Evolutionary conservation across 2,888 invertebrate genomes (phyloP).

Genomic region (Tupiocoris notatus): DNA sequence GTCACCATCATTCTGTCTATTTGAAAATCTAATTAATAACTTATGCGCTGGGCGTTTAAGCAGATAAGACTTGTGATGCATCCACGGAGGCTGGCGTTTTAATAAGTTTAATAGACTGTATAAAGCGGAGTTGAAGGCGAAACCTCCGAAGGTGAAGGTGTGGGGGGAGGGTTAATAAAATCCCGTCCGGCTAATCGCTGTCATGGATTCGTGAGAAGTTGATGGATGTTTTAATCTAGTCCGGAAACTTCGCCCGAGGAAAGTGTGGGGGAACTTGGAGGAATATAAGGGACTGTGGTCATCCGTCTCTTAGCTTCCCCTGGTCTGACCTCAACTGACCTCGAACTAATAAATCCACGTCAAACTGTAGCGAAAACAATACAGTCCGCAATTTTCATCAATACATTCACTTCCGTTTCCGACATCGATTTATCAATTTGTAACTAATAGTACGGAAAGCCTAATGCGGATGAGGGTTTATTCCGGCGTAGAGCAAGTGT

Average conservation of each 20-base stretch:
- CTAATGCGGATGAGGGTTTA: too few species aligned
- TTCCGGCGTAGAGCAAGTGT: too few species aligned
- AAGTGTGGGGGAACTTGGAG: background rate
- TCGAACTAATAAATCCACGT: background rate
- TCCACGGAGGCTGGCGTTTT: too few species aligned
- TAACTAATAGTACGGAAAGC: too few species aligned
- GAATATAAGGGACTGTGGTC: slow-evolving; percentile 4
- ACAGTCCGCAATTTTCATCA: background rate
- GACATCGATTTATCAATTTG: too few species aligned
- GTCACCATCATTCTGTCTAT: too few species aligned
- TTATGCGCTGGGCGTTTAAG: too few species aligned
- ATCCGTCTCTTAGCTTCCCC: slow-evolving; percentile 24
- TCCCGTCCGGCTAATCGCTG: slow-evolving; percentile 33
- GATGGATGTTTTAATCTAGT: slow-evolving; percentile 39
- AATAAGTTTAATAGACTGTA: background rate
- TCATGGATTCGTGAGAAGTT: slow-evolving; percentile 29
- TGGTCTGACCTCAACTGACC: background rate
- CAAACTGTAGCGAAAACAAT: background rate
- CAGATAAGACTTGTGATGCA: too few species aligned
- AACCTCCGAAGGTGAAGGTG: slow-evolving; percentile 2
- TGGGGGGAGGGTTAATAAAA: slow-evolving; percentile 24
- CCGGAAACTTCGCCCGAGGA: background rate
- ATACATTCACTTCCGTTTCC: background rate
- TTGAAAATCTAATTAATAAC: too few species aligned
- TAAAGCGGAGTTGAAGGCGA: slow-evolving; percentile 8